These are phyloP conservation scores for Chirona hameri DNA, from an alignment of 2,888 invertebrate species.

Conservation along the genomic window DNA sequence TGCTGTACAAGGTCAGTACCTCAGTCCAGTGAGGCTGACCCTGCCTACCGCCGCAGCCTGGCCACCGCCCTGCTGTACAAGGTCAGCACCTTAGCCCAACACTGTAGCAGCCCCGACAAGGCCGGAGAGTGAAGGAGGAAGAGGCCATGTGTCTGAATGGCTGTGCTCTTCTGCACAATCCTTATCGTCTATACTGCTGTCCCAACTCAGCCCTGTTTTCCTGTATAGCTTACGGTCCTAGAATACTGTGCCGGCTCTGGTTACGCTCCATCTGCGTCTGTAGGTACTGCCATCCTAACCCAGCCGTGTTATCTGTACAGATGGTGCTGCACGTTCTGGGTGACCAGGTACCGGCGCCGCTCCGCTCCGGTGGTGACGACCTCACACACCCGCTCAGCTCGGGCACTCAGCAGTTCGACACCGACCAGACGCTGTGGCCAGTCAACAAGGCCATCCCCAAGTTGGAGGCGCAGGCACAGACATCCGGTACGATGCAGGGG, in stretches of 20 bases:
- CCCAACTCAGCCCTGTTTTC: too few species aligned
- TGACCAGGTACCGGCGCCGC: conserved; percentile 51
- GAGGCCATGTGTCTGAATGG: too few species aligned
- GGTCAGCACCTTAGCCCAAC: conserved; percentile 50
- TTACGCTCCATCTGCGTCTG: too few species aligned
- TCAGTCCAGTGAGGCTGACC: too few species aligned
- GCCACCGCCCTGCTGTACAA: conserved; percentile 77
- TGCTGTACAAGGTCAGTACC: too few species aligned
- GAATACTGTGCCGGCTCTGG: too few species aligned
- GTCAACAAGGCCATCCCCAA: conserved; percentile 70
- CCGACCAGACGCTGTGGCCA: conserved; percentile 65
- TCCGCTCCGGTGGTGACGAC: conserved; percentile 57
- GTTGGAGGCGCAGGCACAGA: conserved; percentile 62
- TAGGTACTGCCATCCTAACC: background rate
- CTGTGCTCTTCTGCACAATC: too few species aligned
- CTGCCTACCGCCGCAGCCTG: too few species aligned
- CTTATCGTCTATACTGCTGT: too few species aligned
- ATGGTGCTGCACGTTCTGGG: conserved; percentile 48
- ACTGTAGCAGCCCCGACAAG: background rate
- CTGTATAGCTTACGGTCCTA: too few species aligned
- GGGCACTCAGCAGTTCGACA: conserved; percentile 66
- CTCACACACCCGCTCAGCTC: conserved; percentile 62
- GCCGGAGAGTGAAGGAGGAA: too few species aligned
- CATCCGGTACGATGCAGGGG: background rate
- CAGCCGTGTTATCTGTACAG: conserved; percentile 27